Conservation (phyloP, 2,113 vertebrate genomes). For the Uria aalge region DNA sequence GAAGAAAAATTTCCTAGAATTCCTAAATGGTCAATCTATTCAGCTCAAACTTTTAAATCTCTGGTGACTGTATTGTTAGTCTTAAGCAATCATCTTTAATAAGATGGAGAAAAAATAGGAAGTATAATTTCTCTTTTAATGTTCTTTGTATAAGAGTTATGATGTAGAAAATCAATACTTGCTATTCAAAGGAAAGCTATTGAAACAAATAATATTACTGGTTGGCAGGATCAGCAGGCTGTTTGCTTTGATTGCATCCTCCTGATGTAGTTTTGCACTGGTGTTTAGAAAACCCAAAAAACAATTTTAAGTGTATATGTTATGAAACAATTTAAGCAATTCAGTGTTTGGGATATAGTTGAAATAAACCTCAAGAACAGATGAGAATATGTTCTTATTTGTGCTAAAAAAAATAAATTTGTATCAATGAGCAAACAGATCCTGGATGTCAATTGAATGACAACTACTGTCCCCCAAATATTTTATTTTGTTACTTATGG, state of each 20-base stretch:
- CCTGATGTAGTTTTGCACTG: neutral
- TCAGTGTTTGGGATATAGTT: neutral
- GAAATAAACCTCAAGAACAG: neutral
- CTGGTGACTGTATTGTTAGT: neutral
- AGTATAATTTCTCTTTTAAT: conserved; percentile 52
- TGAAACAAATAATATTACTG: conserved; percentile 58
- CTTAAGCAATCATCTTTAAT: conserved; percentile 2
- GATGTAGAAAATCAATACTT: conserved; percentile 59
- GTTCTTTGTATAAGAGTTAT: conserved; percentile 30
- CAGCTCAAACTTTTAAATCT: neutral
- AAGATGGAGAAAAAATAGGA: conserved; percentile 10
- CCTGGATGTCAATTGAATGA: neutral
- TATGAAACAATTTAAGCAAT: neutral
- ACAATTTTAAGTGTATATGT: neutral
- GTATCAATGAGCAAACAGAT: neutral
- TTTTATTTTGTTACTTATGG: neutral
- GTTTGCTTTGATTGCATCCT: conserved; percentile 17
- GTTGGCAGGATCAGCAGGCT: neutral
- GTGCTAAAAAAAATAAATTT: neutral
- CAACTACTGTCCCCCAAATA: neutral
- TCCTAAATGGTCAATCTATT: neutral
- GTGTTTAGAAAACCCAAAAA: neutral
- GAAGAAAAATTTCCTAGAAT: neutral
- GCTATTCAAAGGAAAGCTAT: conserved; percentile 25
- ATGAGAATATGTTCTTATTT: neutral